Percentiles rank a stretch among this genome's conserved stretches.
Evolutionary conservation across 2,113 vertebrate genomes (phyloP).

Genomic region (Triplophysa dalaica): DNA sequence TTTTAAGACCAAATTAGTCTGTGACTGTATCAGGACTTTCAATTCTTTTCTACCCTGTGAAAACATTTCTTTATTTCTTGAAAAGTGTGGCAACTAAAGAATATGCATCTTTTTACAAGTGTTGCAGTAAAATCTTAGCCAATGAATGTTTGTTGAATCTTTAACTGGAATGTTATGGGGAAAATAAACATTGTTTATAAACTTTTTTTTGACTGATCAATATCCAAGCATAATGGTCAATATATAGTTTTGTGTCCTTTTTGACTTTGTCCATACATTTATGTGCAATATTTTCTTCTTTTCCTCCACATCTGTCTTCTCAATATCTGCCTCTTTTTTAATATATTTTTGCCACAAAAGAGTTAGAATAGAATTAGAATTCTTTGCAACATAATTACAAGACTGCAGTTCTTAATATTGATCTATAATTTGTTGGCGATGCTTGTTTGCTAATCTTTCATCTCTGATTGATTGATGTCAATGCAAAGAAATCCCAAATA

Average conservation of each 20-base stretch:
- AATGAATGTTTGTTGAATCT: conserved; percentile 14
- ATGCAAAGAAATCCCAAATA: too few species aligned
- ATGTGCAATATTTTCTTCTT: conserved; percentile 14
- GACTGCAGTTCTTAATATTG: too few species aligned
- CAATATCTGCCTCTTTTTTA: conserved; percentile 28
- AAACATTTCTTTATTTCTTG: conserved; percentile 9
- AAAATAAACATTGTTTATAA: conserved; percentile 32
- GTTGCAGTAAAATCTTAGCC: conserved; percentile 6
- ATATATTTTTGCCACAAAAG: conserved; percentile 36
- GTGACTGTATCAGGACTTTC: conserved; percentile 8
- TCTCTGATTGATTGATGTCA: too few species aligned
- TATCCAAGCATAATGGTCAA: not conserved
- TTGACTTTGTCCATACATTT: conserved; percentile 20
- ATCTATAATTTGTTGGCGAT: too few species aligned
- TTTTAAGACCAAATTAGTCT: conserved; percentile 16
- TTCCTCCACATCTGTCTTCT: conserved; percentile 5
- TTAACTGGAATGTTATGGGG: conserved; percentile 72
- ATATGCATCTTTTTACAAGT: too few species aligned
- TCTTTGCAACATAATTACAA: not conserved
- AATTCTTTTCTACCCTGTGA: conserved; percentile 22
- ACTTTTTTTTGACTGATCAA: not conserved
- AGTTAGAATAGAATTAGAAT: not conserved
- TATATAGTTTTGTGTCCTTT: conserved; percentile 41
- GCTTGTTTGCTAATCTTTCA: too few species aligned
- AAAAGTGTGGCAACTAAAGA: not conserved